These are phyloP conservation scores for Junonia oenone DNA, from an alignment of 2,888 invertebrate genomes.

Conservation along the genomic window DNA sequence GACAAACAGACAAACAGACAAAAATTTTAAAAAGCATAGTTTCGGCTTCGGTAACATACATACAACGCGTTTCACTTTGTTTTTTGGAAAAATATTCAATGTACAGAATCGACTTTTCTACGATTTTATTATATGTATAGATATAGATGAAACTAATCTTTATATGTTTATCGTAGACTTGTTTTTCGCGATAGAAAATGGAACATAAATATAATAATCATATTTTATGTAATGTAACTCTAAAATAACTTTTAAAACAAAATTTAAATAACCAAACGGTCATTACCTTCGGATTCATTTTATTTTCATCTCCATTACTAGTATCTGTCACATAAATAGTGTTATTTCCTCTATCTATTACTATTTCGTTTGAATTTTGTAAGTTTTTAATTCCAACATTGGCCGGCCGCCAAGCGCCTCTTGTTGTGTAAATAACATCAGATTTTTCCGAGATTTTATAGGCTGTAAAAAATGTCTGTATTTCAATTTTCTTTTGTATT, in stretches of 20 bases:
- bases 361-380: conserved; percentile 9
- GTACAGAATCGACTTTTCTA: too few species aligned
- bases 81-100: too few species aligned
- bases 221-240: too few species aligned
- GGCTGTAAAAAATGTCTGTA: conserved; percentile 40
- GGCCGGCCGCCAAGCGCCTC: conserved; percentile 46
- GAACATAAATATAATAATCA: too few species aligned
- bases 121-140: too few species aligned
- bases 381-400: conserved; percentile 14
- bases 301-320: not conserved
- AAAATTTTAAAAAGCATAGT: too few species aligned
- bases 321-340: not conserved
- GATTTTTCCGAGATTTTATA: conserved; percentile 53
- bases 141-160: too few species aligned
- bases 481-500: not conserved
- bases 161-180: too few species aligned
- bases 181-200: too few species aligned
- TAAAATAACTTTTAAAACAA: not conserved
- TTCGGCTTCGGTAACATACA: too few species aligned
- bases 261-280: not conserved
- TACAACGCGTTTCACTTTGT: too few species aligned
- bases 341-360: conserved; percentile 5
- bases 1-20: too few species aligned
- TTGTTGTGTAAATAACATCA: conserved; percentile 44
- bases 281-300: conserved; percentile 17